Conservation (phyloP, 1,140 invertebrate species). For the Pectinophora gossypiella region DNA sequence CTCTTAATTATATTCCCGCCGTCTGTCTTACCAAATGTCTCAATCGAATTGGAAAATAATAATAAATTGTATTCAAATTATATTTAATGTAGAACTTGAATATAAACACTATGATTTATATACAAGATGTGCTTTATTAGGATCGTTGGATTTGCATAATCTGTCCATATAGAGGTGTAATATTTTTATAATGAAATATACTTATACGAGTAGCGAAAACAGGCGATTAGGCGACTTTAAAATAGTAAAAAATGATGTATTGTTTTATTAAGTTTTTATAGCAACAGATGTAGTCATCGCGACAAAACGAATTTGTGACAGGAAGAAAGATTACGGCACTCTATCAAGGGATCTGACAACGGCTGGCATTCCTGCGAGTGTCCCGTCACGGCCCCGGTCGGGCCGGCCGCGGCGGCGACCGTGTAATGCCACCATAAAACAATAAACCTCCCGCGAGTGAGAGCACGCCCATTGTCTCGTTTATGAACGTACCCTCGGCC, state of each 20-base stretch:
- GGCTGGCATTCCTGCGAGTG: constrained; percentile 6
- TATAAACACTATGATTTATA: constrained; percentile 7
- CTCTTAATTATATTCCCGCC: background rate
- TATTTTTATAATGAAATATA: too few species aligned
- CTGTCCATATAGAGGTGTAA: background rate
- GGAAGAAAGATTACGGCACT: constrained; percentile 10
- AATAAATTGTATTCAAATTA: constrained; percentile 4
- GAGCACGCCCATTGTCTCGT: background rate
- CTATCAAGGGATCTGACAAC: constrained; percentile 5
- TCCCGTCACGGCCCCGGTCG: constrained; percentile 4
- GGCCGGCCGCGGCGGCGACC: background rate
- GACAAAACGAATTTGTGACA: constrained; percentile 10
- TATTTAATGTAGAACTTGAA: background rate
- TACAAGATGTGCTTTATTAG: background rate
- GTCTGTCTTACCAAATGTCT: background rate
- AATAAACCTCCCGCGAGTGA: constrained; percentile 18
- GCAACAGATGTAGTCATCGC: background rate
- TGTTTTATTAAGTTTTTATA: background rate
- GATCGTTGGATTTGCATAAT: constrained; percentile 1
- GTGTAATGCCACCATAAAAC: constrained; percentile 15
- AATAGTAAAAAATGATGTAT: background rate
- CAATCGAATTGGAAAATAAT: constrained; percentile 1
- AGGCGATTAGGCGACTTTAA: background rate
- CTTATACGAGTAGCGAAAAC: too few species aligned
- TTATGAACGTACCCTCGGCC: background rate